phyloP scores from a whole-genome alignment of 2,113 vertebrate species.

The Dryoscopus gambensis region DNA sequence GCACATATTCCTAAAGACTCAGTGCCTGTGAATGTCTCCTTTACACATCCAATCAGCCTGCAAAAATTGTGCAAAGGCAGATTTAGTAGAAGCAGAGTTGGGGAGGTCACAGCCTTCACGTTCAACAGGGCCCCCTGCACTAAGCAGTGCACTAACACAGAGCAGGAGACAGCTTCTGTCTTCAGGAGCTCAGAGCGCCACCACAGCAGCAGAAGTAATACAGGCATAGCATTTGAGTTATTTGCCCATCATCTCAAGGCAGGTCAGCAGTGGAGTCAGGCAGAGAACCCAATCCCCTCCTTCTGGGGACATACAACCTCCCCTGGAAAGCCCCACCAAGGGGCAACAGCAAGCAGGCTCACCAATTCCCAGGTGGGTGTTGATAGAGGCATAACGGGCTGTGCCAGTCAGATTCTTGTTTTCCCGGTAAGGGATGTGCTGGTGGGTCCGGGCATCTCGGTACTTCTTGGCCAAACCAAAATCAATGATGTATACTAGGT shows the following conservation, averaged over 20 bases:
- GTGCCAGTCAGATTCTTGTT: constrained; percentile 98
- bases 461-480: constrained; percentile 97
- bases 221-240: background rate
- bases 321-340: background rate
- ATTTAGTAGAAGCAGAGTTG: background rate
- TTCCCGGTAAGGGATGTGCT: constrained; percentile 97
- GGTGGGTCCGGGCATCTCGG: constrained; percentile 93
- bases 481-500: constrained; percentile 98
- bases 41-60: background rate
- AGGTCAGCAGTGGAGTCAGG: background rate
- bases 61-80: background rate
- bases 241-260: background rate
- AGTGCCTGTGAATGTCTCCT: background rate
- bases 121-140: background rate
- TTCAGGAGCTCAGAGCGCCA: background rate
- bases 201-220: background rate
- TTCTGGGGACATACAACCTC: background rate
- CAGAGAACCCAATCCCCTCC: background rate
- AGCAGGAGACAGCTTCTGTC: background rate
- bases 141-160: background rate
- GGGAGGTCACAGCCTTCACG: background rate
- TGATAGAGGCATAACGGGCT: constrained; percentile 95
- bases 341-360: constrained; percentile 35
- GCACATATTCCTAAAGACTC: background rate
- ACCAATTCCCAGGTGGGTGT: constrained; percentile 96